phyloP scores from a whole-genome alignment of 2,797 vertebrate species.

The Psittacula derbiana region DNA sequence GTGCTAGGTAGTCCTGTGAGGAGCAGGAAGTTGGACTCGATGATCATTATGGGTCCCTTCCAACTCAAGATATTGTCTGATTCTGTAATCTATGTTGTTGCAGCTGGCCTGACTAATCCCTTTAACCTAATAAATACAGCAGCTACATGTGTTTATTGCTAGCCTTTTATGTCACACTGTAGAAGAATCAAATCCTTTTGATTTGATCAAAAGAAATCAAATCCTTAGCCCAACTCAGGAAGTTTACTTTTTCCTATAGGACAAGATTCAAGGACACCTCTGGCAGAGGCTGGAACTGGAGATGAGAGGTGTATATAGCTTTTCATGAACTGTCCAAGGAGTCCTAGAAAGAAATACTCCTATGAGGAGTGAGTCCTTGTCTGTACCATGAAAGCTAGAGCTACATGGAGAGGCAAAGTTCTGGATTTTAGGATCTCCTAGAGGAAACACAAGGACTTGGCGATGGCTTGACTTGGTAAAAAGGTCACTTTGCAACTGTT shows the following conservation, averaged over 20 bases:
- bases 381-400: not conserved
- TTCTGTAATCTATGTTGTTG: not conserved
- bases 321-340: not conserved
- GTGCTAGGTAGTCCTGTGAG: not conserved
- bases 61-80: not conserved
- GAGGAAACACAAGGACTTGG: not conserved
- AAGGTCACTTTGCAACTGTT: not conserved
- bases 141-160: constrained; percentile 37
- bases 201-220: not conserved
- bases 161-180: not conserved
- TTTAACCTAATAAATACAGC: constrained; percentile 33
- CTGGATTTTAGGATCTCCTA: not conserved
- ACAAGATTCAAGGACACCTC: constrained; percentile 14
- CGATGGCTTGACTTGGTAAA: not conserved
- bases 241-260: constrained; percentile 55
- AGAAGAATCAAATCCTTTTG: not conserved
- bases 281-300: not conserved
- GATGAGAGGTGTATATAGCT: not conserved
- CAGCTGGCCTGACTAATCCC: constrained; percentile 45
- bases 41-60: not conserved
- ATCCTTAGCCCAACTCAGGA: not conserved
- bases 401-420: not conserved
- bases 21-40: not conserved
- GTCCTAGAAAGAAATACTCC: not conserved
- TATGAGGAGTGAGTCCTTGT: not conserved